Percentiles rank a stretch among this genome's conserved stretches.
phyloP scores from a whole-genome alignment of 2,797 vertebrate genomes.

The Dicrostonyx torquatus region DNA sequence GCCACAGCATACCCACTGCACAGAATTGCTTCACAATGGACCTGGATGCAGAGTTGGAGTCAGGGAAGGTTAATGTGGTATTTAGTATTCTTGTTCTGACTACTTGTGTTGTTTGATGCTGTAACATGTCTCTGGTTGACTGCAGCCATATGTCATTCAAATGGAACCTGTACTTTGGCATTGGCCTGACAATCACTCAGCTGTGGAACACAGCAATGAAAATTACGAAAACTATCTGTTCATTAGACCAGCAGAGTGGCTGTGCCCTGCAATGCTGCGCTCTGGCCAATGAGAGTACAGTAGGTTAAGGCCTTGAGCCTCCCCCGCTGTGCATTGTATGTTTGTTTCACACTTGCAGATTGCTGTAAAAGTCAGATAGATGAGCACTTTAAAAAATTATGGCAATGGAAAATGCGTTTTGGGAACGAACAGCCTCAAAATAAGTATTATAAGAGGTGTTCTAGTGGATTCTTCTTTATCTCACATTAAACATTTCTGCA shows the following conservation, averaged over 20 bases:
- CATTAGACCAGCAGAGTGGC: slow-evolving; percentile 89
- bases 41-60: slow-evolving; percentile 54
- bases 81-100: slow-evolving; percentile 89
- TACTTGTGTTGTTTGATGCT: slow-evolving; percentile 89
- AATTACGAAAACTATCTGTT: slow-evolving; percentile 92
- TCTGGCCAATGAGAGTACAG: slow-evolving; percentile 66
- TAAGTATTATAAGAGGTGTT: not conserved
- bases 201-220: slow-evolving; percentile 88
- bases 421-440: slow-evolving; percentile 49
- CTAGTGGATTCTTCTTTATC: slow-evolving; percentile 1
- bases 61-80: slow-evolving; percentile 80
- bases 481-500: slow-evolving; percentile 38
- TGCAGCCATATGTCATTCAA: slow-evolving; percentile 95
- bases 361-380: slow-evolving; percentile 60
- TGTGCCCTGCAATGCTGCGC: slow-evolving; percentile 79
- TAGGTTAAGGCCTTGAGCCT: slow-evolving; percentile 53
- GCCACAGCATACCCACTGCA: rapidly evolving
- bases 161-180: slow-evolving; percentile 89
- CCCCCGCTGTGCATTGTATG: not conserved
- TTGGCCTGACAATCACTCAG: slow-evolving; percentile 86
- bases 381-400: slow-evolving; percentile 71
- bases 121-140: slow-evolving; percentile 91
- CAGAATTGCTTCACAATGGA: not conserved
- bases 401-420: slow-evolving; percentile 52
- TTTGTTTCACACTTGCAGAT: slow-evolving; percentile 50